phyloP scores from a whole-genome alignment of 2,113 vertebrate species.

The Bungarus multicinctus region DNA sequence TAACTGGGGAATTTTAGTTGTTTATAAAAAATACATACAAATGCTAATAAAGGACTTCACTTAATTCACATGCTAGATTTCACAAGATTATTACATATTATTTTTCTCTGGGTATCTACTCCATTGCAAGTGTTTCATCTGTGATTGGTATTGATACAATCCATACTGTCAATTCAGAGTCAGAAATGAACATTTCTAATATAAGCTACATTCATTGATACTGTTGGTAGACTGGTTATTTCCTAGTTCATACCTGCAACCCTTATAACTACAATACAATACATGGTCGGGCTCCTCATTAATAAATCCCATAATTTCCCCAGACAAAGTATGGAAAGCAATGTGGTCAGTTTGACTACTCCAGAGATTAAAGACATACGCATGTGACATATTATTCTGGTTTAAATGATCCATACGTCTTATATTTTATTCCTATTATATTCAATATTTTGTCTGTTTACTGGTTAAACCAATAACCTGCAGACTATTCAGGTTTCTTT shows the following conservation, averaged over 20 bases:
- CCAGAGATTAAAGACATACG: not conserved
- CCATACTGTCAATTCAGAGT: constrained; percentile 39
- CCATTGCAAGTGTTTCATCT: constrained; percentile 58
- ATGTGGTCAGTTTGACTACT: not conserved
- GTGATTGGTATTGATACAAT: constrained; percentile 38
- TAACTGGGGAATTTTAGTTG: constrained; percentile 58
- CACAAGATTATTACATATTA: constrained; percentile 57
- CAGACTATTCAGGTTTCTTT: not conserved
- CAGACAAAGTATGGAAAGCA: not conserved
- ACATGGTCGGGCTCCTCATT: not conserved
- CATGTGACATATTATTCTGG: not conserved
- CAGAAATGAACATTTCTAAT: not conserved
- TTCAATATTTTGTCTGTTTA: constrained; percentile 42
- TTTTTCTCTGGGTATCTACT: constrained; percentile 57
- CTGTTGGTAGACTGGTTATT: constrained; percentile 5
- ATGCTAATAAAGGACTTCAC: constrained; percentile 58
- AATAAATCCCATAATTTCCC: not conserved
- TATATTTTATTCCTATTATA: constrained; percentile 32
- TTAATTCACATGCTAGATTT: constrained; percentile 52
- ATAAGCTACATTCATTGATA: not conserved
- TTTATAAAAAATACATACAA: constrained; percentile 46
- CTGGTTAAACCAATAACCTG: not conserved
- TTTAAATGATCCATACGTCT: not conserved
- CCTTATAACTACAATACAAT: not conserved
- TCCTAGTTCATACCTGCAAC: not conserved